A percentile compares a stretch with the other conserved stretches of the same genome.
These are phyloP conservation scores for Tolypeutes matacus DNA, from an alignment of 2,797 vertebrate species.

Conservation along the genomic window DNA sequence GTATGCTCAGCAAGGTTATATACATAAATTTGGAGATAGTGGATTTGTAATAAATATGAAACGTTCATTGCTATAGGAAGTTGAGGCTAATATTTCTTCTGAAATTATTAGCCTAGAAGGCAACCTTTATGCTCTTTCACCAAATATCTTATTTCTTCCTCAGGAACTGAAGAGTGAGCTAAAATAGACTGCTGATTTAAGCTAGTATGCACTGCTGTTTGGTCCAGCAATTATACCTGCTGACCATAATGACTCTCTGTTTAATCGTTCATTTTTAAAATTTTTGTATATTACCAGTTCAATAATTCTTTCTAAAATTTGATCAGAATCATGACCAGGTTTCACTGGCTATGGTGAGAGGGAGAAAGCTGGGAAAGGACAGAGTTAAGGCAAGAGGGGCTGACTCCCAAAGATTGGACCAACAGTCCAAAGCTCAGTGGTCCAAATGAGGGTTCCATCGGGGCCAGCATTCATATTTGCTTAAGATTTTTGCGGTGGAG, in stretches of 20 bases:
- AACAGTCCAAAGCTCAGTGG: background rate
- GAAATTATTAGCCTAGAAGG: background rate
- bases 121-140: background rate
- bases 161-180: background rate
- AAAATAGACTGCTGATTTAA: background rate
- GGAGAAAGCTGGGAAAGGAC: background rate
- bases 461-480: background rate
- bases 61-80: background rate
- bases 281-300: background rate
- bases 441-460: background rate
- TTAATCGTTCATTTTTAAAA: background rate
- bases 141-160: background rate
- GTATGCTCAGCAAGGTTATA: background rate
- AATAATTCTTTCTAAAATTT: background rate
- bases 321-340: background rate
- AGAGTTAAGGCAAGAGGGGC: background rate
- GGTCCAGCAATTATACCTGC: background rate
- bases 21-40: background rate
- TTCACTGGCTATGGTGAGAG: background rate
- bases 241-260: background rate
- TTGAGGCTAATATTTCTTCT: background rate
- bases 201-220: background rate
- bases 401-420: background rate
- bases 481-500: background rate
- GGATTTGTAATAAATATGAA: background rate